These are phyloP conservation scores for Haliclona indistincta DNA, from an alignment of 37 sponge, comb jelly and placozoan species.

Conservation along the genomic window DNA sequence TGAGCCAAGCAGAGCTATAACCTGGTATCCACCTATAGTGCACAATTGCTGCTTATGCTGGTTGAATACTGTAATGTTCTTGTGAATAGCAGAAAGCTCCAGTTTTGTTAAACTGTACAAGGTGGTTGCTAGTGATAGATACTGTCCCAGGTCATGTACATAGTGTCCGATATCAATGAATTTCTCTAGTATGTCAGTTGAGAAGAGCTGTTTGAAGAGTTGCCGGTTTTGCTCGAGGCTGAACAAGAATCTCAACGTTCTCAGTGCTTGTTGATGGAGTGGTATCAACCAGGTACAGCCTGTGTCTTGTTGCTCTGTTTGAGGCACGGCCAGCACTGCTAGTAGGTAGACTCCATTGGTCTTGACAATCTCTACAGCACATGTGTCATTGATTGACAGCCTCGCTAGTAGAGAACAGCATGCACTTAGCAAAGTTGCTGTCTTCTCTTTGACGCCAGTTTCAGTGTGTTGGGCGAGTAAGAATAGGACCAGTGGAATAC, in stretches of 20 bases:
- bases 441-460: not conserved
- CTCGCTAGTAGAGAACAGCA: slow-evolving; percentile 72
- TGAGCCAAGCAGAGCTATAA: slow-evolving; percentile 78
- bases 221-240: slow-evolving; percentile 81
- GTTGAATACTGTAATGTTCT: slow-evolving; percentile 48
- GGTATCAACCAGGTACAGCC: too few species aligned
- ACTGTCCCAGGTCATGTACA: slow-evolving; percentile 55
- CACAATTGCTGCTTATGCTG: slow-evolving; percentile 56
- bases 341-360: slow-evolving; percentile 81
- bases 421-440: slow-evolving; percentile 24
- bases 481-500: slow-evolving; percentile 72
- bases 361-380: slow-evolving; percentile 66
- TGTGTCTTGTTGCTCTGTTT: too few species aligned
- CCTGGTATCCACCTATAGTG: slow-evolving; percentile 65
- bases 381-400: slow-evolving; percentile 67
- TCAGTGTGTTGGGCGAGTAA: slow-evolving; percentile 38
- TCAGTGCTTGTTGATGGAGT: slow-evolving; percentile 36
- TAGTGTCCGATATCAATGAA: slow-evolving; percentile 91
- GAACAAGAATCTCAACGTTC: slow-evolving; percentile 81
- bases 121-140: slow-evolving; percentile 43
- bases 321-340: slow-evolving; percentile 6
- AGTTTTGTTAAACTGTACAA: slow-evolving; percentile 62
- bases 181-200: slow-evolving; percentile 74
- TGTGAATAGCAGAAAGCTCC: slow-evolving; percentile 24
- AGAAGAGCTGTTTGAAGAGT: slow-evolving; percentile 82